Conservation (phyloP, 2,888 invertebrate species). For the Drosophila cracens region DNA sequence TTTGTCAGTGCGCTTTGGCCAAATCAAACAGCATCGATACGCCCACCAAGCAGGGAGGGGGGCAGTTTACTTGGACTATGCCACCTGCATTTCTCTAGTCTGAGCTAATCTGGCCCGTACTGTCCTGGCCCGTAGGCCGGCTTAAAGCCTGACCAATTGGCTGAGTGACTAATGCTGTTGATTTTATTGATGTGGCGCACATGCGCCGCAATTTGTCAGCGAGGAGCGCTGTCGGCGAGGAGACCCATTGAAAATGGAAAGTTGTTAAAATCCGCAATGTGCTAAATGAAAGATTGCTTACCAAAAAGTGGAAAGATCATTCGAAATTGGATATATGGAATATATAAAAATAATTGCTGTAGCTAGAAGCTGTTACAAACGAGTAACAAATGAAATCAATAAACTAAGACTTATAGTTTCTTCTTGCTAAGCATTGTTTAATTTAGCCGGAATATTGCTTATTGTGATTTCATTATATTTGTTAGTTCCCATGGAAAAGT, state of each 20-base stretch:
- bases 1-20: slow-evolving; percentile 76
- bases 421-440: not conserved
- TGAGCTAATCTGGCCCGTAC: slow-evolving; percentile 18
- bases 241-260: slow-evolving; percentile 75
- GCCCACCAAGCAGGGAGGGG: slow-evolving; percentile 55
- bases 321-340: not conserved
- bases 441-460: not conserved
- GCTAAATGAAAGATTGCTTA: not conserved
- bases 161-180: slow-evolving; percentile 77
- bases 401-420: not conserved
- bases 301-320: not conserved
- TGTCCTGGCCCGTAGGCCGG: slow-evolving; percentile 21
- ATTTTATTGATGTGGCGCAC: slow-evolving; percentile 75
- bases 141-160: slow-evolving; percentile 51
- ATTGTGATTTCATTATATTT: not conserved
- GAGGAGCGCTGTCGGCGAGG: slow-evolving; percentile 31
- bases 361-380: not conserved
- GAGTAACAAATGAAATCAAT: not conserved
- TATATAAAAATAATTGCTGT: not conserved
- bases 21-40: slow-evolving; percentile 73
- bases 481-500: slow-evolving; percentile 31
- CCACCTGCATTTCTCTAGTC: slow-evolving; percentile 61
- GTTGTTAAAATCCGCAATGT: slow-evolving; percentile 49
- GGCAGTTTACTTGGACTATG: slow-evolving; percentile 33
- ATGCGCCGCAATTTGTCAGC: slow-evolving; percentile 66